Conservation (phyloP, 1,140 invertebrate species). For the Brachionus sp. region DNA sequence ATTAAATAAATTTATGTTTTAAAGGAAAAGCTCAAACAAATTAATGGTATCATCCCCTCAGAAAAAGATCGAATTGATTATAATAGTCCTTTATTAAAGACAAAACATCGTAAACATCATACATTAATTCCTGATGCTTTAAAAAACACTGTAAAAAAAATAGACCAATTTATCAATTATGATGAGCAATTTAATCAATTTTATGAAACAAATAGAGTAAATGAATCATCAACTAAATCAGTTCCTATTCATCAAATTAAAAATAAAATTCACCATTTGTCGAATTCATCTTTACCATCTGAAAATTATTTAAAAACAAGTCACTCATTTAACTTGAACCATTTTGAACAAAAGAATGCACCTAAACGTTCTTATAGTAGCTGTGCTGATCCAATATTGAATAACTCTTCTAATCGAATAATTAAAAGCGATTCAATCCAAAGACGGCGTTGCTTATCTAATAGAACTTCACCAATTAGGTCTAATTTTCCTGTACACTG, state of each 20-base stretch:
- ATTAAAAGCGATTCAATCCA: constrained; percentile 3
- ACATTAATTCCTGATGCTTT: neutral
- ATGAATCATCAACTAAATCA: neutral
- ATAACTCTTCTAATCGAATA: neutral
- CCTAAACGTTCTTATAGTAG: constrained; percentile 24
- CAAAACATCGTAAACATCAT: neutral
- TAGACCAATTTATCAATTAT: neutral
- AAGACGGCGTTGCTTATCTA: neutral
- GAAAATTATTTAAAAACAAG: neutral
- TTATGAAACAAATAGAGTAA: neutral
- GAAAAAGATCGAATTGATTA: neutral
- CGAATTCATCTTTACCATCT: neutral
- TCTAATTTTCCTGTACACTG: neutral
- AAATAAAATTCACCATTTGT: neutral
- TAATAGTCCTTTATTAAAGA: neutral
- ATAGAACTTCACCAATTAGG: constrained; percentile 10
- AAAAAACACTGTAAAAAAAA: constrained; percentile 27
- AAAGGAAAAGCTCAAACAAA: constrained; percentile 33
- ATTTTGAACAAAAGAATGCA: neutral
- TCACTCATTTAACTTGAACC: neutral
- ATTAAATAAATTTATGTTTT: neutral
- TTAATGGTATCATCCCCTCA: neutral
- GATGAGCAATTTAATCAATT: neutral
- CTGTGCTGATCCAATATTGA: constrained; percentile 28
- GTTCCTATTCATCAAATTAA: neutral